Base-by-base conservation (phyloP, 2,797 vertebrate species). In the Anguilla obscura region DNA sequence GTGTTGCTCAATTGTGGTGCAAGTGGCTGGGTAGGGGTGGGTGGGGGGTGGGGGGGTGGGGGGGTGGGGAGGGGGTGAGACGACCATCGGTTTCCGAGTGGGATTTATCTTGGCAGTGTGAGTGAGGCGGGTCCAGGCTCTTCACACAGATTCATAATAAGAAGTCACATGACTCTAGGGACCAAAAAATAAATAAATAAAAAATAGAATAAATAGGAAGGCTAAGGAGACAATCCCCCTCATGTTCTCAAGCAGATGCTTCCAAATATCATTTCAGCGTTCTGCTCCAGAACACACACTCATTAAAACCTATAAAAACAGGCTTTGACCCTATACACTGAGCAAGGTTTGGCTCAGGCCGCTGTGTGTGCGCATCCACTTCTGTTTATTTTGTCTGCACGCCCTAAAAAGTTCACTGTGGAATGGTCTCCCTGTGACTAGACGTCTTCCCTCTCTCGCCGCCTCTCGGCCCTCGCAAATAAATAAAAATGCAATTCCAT, bases 401-500 rank as follows among this genome's bases (percentile, higher is more conserved):
- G 2, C 86, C 87, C 80, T 21, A 12, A 58, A 5, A 91, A 92
- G 88, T 89, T 1, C 58, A 90, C 90, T 87, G 86, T 90, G 90
- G 90, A 92, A 8, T 69, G 79, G 76, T 56, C 91, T 89, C 85
- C 89, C 86, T 92, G 91, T 93, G 90, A 89, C 88, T 86, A 88
- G 80, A 24, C n/a, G 36, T 16, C 24, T n/a, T 84, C 89, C 90
- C 92, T 91, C 90, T 91, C 89, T 85, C 90, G 89, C 92, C 91
- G 89, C 89, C 87, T 90, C 69, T 33, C 27, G 16, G 3, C 24
- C 91, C 90, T 92, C 93, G 63, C 69, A 90, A 90, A 94, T 89
- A 93, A 94, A 94, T 89, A 90, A 90, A 89, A 90, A 91, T 91
- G 92, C 93, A 92, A 93, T 92, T 94, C 92, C 90, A 94, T 94